A percentile compares a stretch with the other conserved stretches of the same genome.
Conservation (phyloP, 2,797 vertebrate species). For the Decapterus maruadsi region DNA sequence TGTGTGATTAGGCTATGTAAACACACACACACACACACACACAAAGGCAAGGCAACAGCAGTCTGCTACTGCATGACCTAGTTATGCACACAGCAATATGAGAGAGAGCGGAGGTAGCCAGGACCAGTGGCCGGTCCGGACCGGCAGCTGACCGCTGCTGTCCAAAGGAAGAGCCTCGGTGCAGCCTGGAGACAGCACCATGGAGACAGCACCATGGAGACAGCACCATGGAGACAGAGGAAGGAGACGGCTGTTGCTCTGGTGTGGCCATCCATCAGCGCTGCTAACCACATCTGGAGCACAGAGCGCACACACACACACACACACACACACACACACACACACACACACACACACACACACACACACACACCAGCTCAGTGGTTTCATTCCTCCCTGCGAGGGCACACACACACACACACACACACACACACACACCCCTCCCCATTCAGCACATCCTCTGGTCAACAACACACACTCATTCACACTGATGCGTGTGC, state of each 20-base stretch:
- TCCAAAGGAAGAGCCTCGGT: neutral
- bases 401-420: neutral
- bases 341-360: constrained; percentile 10
- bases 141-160: too few species aligned
- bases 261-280: constrained; percentile 70
- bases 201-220: too few species aligned
- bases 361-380: neutral
- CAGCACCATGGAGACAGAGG: too few species aligned
- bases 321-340: constrained; percentile 31
- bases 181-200: too few species aligned
- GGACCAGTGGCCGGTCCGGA: constrained; percentile 29
- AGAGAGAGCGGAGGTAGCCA: constrained; percentile 41
- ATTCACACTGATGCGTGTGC: constrained; percentile 52
- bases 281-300: constrained; percentile 78
- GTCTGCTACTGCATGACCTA: constrained; percentile 74
- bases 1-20: constrained; percentile 76
- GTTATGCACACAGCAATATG: constrained; percentile 62
- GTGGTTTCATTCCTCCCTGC: too few species aligned
- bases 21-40: constrained; percentile 59
- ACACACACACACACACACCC: constrained; percentile 13
- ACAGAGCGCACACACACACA: constrained; percentile 30
- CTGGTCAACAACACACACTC: constrained; percentile 52
- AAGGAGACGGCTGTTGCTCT: constrained; percentile 55
- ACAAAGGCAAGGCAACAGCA: constrained; percentile 54
- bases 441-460: constrained; percentile 47